Base-by-base conservation (phyloP, 1,140 invertebrate genomes). In the Augochlora pura region DNA sequence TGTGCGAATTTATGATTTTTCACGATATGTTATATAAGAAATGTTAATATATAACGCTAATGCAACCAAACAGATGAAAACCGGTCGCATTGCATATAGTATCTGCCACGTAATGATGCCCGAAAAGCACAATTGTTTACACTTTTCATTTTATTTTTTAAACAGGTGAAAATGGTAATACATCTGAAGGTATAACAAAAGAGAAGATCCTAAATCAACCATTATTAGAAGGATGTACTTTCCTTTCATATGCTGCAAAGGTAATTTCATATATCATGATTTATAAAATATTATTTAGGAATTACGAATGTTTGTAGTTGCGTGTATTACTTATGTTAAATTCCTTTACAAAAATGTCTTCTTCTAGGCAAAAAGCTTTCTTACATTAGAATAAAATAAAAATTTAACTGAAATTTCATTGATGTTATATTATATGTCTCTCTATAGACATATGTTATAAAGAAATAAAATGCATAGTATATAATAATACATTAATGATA, bases 211-310 rank as follows among this genome's bases (percentile, higher is more conserved):
- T 95, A 49, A 93, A 93, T 84, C 92, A 94, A 81, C 90, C 91
- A 52, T 80, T 94, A 49, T 88, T 93, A 71, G 93, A 94, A 67
- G 94, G 94, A 87, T 95, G 95, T n/a, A 95, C 95, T 46, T 93
- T 95, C 78, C 91, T 96, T 49, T 94, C 94, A 81, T 93, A 95
- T 77, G 95, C 95, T 65, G 94, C 95, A 38, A 95, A 95, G 93
- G 94, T 95, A 93, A 89, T 39, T 54, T 60, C 5, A 67, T 16
- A 38, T 21, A 27, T 27, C 8, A 9, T 16, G 6, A 10, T 27
- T 71, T 46, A 21, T 49, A 68, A 59, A 12, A 23, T 3, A 14
- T 49, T 49, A 42, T 10, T 12, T 16, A 16, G 12, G 16, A 49
- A 49, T 16, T 49, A 49, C 16, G 46, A 49, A 16, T 16, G 16